phyloP scores from a whole-genome alignment of 1,140 invertebrate species.

The Belonocnema kinseyi region DNA sequence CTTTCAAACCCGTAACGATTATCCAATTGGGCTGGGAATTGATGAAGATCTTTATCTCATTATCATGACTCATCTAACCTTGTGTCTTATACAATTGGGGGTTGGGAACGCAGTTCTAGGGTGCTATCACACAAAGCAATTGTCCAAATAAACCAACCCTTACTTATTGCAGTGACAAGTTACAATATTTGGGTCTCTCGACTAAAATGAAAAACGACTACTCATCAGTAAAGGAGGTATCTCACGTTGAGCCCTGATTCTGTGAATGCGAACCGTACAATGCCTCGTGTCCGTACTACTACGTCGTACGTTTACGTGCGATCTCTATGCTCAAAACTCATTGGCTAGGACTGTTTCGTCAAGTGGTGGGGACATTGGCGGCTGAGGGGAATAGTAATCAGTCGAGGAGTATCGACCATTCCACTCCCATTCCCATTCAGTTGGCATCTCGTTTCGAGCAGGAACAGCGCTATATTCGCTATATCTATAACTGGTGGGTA shows the following conservation, averaged over 20 bases:
- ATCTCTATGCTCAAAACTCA: slow-evolving; percentile 15
- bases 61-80: too few species aligned
- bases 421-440: slow-evolving; percentile 66
- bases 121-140: too few species aligned
- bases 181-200: too few species aligned
- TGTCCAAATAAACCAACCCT: too few species aligned
- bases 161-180: too few species aligned
- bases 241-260: slow-evolving; percentile 2
- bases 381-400: slow-evolving; percentile 46
- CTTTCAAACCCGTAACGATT: too few species aligned
- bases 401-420: slow-evolving; percentile 61
- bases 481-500: neutral
- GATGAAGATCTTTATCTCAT: too few species aligned
- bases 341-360: slow-evolving; percentile 12
- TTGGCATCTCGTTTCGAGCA: slow-evolving; percentile 41
- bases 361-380: slow-evolving; percentile 30
- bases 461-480: slow-evolving; percentile 7
- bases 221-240: too few species aligned
- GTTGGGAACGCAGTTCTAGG: too few species aligned
- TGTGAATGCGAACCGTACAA: neutral
- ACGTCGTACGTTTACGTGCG: slow-evolving; percentile 39
- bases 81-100: too few species aligned
- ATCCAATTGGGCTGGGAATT: too few species aligned
- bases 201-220: too few species aligned
- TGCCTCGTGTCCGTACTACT: slow-evolving; percentile 30